Percentiles rank a stretch among this genome's conserved stretches.
phyloP scores from a whole-genome alignment of 2,113 vertebrate genomes.

The Atlantisia rogersi region DNA sequence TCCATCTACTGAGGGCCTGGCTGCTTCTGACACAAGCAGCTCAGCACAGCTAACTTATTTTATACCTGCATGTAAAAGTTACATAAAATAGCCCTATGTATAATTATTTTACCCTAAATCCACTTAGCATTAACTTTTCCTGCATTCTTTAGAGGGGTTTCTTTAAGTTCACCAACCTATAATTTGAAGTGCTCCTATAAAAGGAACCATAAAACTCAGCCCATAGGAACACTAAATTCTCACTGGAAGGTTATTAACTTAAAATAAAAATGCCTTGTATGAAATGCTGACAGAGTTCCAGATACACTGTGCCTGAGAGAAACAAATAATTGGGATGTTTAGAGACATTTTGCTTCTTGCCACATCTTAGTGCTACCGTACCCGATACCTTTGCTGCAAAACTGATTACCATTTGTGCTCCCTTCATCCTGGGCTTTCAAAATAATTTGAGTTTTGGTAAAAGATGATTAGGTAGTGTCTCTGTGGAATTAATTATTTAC shows the following conservation, averaged over 20 bases:
- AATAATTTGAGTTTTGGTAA: neutral
- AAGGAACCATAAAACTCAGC: constrained; percentile 71
- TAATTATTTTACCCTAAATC: constrained; percentile 32
- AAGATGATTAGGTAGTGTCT: neutral
- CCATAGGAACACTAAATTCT: constrained; percentile 71
- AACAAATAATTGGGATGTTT: neutral
- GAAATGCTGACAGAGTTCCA: constrained; percentile 45
- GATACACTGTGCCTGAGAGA: neutral
- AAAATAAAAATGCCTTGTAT: constrained; percentile 75
- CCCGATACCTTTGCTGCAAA: neutral
- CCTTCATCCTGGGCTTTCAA: neutral
- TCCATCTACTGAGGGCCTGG: neutral
- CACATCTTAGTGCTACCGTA: neutral
- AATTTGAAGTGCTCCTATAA: constrained; percentile 75
- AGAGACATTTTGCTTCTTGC: neutral
- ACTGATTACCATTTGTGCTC: neutral
- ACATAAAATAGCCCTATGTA: neutral
- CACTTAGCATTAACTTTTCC: constrained; percentile 30
- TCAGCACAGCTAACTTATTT: constrained; percentile 4
- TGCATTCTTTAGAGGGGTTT: constrained; percentile 76
- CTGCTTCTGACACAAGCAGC: neutral
- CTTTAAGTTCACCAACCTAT: constrained; percentile 78
- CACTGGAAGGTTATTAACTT: constrained; percentile 75
- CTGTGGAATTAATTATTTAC: neutral
- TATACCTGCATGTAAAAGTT: neutral